These are phyloP conservation scores for Neosilurus hyrtlii DNA, from an alignment of 2,797 vertebrate genomes.

Conservation along the genomic window DNA sequence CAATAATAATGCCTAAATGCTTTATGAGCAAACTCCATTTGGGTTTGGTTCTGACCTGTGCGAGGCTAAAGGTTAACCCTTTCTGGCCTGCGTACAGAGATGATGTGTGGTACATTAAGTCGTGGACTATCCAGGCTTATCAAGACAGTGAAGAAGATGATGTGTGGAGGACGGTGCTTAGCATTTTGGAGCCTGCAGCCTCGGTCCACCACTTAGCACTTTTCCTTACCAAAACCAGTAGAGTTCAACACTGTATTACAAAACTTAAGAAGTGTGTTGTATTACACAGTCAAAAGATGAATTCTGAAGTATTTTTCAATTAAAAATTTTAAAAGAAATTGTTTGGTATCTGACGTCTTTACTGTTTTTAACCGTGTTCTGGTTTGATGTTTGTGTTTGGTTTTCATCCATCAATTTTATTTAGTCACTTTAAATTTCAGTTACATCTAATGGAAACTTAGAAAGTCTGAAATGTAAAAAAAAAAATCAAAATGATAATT, in stretches of 20 bases:
- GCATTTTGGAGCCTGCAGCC: constrained; percentile 51
- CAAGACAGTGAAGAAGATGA: constrained; percentile 62
- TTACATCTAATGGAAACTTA: not conserved
- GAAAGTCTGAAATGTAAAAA: not conserved
- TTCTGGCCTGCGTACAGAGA: constrained; percentile 9
- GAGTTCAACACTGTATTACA: constrained; percentile 67
- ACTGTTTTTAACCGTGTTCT: not conserved
- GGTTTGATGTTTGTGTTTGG: not conserved
- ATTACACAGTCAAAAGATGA: constrained; percentile 63
- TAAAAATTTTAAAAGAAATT: constrained; percentile 65
- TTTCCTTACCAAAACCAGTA: constrained; percentile 65
- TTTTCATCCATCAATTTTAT: not conserved
- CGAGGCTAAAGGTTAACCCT: constrained; percentile 9
- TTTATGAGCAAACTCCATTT: constrained; percentile 22
- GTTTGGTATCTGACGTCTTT: constrained; percentile 6
- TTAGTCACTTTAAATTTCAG: not conserved
- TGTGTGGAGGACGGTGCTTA: constrained; percentile 53
- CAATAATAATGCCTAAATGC: constrained; percentile 32
- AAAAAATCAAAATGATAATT: not conserved
- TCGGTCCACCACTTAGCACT: constrained; percentile 69
- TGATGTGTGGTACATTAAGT: constrained; percentile 18
- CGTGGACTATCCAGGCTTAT: constrained; percentile 47
- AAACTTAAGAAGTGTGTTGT: constrained; percentile 64
- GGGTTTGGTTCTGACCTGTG: not conserved
- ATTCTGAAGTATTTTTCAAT: constrained; percentile 75